These are phyloP conservation scores for Botrylloides violaceus DNA, from an alignment of 23 tunicate species.

Conservation along the genomic window DNA sequence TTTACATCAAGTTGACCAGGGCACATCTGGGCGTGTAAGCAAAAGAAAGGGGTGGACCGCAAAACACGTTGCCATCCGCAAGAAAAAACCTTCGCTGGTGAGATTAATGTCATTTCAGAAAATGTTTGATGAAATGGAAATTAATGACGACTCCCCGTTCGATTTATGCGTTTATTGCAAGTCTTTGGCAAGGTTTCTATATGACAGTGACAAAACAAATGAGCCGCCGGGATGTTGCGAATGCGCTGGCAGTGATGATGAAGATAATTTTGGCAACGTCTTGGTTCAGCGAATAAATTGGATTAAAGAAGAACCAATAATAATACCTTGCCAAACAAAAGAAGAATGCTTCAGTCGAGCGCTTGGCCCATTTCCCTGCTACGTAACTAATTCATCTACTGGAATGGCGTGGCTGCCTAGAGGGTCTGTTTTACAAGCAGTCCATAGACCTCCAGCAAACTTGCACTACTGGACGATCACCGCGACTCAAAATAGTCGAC, in stretches of 20 bases:
- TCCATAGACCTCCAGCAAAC: background rate
- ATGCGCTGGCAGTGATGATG: background rate
- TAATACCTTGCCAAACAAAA: background rate
- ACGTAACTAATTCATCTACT: background rate
- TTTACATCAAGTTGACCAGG: no score
- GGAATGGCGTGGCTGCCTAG: constrained; percentile 2
- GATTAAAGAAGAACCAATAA: background rate
- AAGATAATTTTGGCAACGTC: background rate
- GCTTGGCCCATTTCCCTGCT: constrained; percentile 4
- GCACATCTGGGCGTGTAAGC: no score
- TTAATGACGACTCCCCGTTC: constrained; percentile 2
- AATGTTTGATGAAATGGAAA: background rate
- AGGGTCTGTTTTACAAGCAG: background rate
- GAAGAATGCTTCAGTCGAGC: background rate
- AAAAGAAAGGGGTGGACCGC: background rate
- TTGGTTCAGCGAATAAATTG: no score
- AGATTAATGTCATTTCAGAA: background rate
- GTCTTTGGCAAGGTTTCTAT: no score
- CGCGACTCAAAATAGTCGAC: background rate
- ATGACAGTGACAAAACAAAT: no score
- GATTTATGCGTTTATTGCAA: no score
- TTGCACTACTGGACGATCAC: constrained; percentile 10
- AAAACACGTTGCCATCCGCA: background rate
- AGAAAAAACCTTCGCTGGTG: background rate
- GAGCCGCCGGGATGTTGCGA: no score